Percentiles rank a stretch among this genome's conserved stretches.
These are phyloP conservation scores for Sardina pilchardus DNA, from an alignment of 2,113 vertebrate species.

Conservation along the genomic window DNA sequence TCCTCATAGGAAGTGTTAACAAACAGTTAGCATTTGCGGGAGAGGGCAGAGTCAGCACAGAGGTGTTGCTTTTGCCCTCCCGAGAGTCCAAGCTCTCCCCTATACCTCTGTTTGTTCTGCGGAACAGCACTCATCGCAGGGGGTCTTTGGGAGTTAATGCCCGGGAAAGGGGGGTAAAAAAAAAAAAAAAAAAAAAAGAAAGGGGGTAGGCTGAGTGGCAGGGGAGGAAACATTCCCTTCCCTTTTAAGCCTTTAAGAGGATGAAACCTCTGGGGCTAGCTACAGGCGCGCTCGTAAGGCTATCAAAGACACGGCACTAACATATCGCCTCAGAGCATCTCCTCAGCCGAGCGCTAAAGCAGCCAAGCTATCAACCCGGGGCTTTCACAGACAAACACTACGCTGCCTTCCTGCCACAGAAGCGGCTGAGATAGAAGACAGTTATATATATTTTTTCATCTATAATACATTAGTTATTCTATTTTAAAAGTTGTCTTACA, in stretches of 20 bases:
- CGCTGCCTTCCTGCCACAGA: background rate
- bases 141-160: slow-evolving; percentile 14
- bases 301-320: background rate
- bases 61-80: background rate
- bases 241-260: slow-evolving; percentile 21
- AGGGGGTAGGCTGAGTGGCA: background rate
- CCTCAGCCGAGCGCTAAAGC: background rate
- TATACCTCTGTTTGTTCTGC: background rate
- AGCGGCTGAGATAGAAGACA: background rate
- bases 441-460: background rate
- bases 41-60: background rate
- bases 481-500: background rate
- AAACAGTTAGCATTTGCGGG: background rate
- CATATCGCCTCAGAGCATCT: slow-evolving; percentile 6
- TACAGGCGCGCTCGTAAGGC: background rate
- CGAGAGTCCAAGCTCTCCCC: background rate
- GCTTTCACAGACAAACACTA: background rate
- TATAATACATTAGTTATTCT: background rate
- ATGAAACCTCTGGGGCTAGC: slow-evolving; percentile 11
- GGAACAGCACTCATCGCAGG: background rate
- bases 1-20: background rate
- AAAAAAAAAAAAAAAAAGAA: background rate
- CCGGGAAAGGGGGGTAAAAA: background rate
- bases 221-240: slow-evolving; percentile 17
- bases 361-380: background rate